Percentiles rank a stretch among this genome's conserved stretches.
phyloP scores from a whole-genome alignment of 2,113 vertebrate species.

The Zapornia atra region DNA sequence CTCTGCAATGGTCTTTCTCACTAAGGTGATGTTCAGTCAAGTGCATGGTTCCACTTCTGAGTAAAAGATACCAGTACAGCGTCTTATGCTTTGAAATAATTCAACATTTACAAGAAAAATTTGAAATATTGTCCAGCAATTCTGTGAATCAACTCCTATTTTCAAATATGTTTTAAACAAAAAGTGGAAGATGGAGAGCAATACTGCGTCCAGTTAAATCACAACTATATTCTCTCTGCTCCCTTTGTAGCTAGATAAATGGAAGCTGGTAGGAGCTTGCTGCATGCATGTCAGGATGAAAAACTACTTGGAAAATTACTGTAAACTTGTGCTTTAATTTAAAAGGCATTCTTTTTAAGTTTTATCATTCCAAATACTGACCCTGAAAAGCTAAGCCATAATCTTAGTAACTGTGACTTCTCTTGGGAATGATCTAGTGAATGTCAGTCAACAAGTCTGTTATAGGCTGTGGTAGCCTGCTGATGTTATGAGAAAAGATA shows the following conservation, averaged over 20 bases:
- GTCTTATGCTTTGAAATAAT: background rate
- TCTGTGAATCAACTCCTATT: background rate
- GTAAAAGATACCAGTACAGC: rapidly evolving
- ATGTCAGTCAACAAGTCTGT: background rate
- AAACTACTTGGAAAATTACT: background rate
- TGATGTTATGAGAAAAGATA: background rate
- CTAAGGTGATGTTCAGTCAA: background rate
- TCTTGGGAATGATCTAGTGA: background rate
- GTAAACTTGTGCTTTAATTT: background rate
- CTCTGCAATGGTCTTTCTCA: background rate
- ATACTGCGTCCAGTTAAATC: background rate
- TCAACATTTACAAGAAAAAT: background rate
- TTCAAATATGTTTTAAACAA: background rate
- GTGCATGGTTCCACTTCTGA: background rate
- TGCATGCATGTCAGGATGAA: background rate
- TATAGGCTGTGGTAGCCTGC: background rate
- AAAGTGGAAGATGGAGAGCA: background rate
- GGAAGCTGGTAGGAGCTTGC: background rate
- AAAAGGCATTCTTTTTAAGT: background rate
- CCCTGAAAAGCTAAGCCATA: background rate
- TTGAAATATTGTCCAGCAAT: background rate
- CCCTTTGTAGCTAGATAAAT: background rate
- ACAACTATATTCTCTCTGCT: background rate
- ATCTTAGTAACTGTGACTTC: background rate
- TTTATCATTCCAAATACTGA: background rate